Base-by-base conservation (phyloP, 2,888 invertebrate species). In the Apamea sordens region DNA sequence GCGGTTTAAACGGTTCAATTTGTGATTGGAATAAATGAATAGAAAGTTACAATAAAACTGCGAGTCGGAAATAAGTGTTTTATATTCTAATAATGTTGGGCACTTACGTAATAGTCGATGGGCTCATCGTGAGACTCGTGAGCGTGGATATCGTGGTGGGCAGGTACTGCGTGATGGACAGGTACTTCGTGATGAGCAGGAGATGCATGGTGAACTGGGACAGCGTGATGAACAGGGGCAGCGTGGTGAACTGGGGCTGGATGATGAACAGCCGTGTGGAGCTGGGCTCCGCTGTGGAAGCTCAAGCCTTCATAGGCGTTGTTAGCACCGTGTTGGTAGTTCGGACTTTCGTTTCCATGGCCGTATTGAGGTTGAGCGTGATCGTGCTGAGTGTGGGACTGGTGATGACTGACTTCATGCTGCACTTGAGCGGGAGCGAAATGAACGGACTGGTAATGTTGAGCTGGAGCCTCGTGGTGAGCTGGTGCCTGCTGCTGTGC, bases 51-150 rank as follows among this genome's bases (percentile, higher is more conserved):
- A 82, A 90, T 93, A 91, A 93, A 92, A 92, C 87, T 85, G 84
- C 82, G 90, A 85, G 86, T 88, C 82, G 86, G 89, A 90, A 90
- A 90, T 89, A 73, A 87, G 77, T 78, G 72, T 83, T 92, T 90
- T 81, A 86, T 82, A 92, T 92, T 92, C 93, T 7, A 63, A 50
- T 91, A 91, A 85, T 86, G 91, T 89, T 90, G 91, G 89, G 89
- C 81, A 90, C 96, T 96, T 94, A 97, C 96, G 91, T 96, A 96
- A 95, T 96, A 97, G 91, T 97, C 96, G 28, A 97, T 90, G 56
- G 94, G 94, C 86, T 96, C 95, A 67, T 96, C 95, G 89, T 90
- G 89, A 28, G 88, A 80, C 80, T 93, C 91, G 59, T 84, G 81
- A 64, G 76, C 32, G 21, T 93, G 92, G 21, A 36, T 64, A n/a